Percentiles rank a stretch among this genome's conserved stretches.
phyloP scores from a whole-genome alignment of 2,797 vertebrate genomes.

The Triplophysa bombifrons region DNA sequence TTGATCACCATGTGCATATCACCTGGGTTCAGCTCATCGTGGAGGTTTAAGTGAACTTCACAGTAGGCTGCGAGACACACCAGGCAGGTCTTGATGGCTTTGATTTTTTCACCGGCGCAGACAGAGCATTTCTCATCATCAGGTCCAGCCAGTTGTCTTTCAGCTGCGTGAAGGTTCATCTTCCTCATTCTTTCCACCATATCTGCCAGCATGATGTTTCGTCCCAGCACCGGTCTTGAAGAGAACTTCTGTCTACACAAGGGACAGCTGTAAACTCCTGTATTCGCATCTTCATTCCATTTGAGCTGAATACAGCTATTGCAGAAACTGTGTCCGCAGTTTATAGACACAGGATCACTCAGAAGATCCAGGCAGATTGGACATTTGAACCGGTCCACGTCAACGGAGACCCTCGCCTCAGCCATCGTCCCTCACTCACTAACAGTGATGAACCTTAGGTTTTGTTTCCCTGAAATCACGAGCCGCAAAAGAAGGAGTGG shows the following conservation, averaged over 20 bases:
- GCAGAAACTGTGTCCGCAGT: background rate
- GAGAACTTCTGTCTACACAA: background rate
- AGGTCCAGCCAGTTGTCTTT: background rate
- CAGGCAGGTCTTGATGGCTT: background rate
- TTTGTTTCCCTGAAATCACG: too few species aligned
- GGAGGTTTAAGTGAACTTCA: background rate
- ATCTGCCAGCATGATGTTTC: background rate
- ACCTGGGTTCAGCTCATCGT: background rate
- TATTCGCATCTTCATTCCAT: background rate
- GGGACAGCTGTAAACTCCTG: background rate
- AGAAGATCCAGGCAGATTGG: background rate
- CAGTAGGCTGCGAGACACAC: background rate
- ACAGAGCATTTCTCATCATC: background rate
- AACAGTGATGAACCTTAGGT: too few species aligned
- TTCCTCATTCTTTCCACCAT: background rate
- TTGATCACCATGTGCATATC: background rate
- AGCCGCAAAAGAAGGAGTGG: too few species aligned
- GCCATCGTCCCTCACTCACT: background rate
- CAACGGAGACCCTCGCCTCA: background rate
- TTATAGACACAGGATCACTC: background rate
- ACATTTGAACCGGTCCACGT: background rate
- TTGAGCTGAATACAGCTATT: background rate
- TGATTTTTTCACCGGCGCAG: background rate
- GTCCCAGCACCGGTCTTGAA: background rate
- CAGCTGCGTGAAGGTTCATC: background rate